These are phyloP conservation scores for Scaptomyza montana DNA, from an alignment of 1,140 invertebrate genomes.

Conservation along the genomic window DNA sequence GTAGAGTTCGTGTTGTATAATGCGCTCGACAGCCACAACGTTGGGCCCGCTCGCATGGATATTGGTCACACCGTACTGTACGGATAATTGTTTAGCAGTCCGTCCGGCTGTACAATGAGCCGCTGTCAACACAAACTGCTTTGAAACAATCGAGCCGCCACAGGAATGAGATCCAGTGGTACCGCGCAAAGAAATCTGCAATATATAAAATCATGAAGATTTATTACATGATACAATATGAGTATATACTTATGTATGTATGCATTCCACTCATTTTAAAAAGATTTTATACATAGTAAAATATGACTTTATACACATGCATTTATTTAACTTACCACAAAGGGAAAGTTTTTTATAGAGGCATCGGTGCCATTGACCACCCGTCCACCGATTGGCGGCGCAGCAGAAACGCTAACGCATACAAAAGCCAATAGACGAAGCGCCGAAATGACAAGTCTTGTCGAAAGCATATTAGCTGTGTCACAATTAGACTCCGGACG, in stretches of 20 bases:
- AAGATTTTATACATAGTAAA: too few relatives aligned
- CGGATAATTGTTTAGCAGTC: conserved; percentile 30
- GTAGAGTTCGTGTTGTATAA: conserved; percentile 77
- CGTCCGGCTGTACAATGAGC: conserved; percentile 85
- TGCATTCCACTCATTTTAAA: too few relatives aligned
- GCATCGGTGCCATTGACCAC: conserved; percentile 77
- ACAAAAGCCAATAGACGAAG: conserved; percentile 27
- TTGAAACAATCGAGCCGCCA: conserved; percentile 85
- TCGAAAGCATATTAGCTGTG: conserved; percentile 31
- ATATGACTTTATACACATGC: background rate
- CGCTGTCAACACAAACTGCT: conserved; percentile 85
- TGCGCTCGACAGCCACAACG: conserved; percentile 62
- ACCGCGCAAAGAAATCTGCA: conserved; percentile 69
- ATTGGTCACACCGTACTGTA: conserved; percentile 66
- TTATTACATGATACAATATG: too few relatives aligned
- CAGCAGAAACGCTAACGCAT: conserved; percentile 22
- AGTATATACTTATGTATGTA: background rate
- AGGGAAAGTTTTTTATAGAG: conserved; percentile 64
- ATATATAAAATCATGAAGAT: background rate
- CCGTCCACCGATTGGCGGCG: conserved; percentile 51
- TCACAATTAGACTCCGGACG: background rate
- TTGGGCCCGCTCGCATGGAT: conserved; percentile 60
- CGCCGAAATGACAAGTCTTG: conserved; percentile 10
- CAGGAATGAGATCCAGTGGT: conserved; percentile 84
- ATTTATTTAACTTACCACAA: conserved; percentile 54